Evolutionary conservation across 2,113 vertebrate species (phyloP), one percentile per base, ranked within the genome.

Genomic region (Labrus mixtus): DNA sequence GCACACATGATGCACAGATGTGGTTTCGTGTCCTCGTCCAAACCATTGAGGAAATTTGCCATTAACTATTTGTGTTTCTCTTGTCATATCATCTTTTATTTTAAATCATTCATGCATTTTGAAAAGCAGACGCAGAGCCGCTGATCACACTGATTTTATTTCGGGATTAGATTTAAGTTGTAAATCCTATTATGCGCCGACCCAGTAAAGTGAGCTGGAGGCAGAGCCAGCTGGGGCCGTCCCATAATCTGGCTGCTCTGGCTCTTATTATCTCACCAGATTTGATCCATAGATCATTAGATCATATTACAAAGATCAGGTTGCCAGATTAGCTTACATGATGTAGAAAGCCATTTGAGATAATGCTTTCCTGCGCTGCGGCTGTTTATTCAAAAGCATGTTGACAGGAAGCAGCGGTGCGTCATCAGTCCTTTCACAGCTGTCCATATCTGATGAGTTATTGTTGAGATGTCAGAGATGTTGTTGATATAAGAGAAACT

Each of bases 131-230:
- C 81, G 73, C 10, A 15, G 54, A 80, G 67, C 57, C 74, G 48
- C 39, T 22, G 68, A 84, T 91, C 51, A n/a, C 43, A 45, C 61
- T n/a, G 55, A 61, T 83, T 54, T 71, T 50, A 41, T 66, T 78
- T 70, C 54, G 64, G 73, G 81, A 82, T 90, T 83, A 76, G 64
- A 85, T 78, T 11, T 46, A 55, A 72, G 48, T 62, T 76, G 41
- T 74, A 82, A 92, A 92, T 92, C 84, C 86, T 80, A 83, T 92
- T 89, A 82, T 66, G 76, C 54, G 78, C 68, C 67, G 78, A 77
- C 54, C 66, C 60, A 57, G 64, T 59, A 67, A 75, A 86, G 73
- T 68, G 63, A 85, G 70, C 73, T 51, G 23, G 25, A 62, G 74
- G 17, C 68, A 56, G 68, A 81, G 37, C 10, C 87, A 82, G 78